phyloP scores from a whole-genome alignment of 2,113 vertebrate species.

The Leucopternis melanops region DNA sequence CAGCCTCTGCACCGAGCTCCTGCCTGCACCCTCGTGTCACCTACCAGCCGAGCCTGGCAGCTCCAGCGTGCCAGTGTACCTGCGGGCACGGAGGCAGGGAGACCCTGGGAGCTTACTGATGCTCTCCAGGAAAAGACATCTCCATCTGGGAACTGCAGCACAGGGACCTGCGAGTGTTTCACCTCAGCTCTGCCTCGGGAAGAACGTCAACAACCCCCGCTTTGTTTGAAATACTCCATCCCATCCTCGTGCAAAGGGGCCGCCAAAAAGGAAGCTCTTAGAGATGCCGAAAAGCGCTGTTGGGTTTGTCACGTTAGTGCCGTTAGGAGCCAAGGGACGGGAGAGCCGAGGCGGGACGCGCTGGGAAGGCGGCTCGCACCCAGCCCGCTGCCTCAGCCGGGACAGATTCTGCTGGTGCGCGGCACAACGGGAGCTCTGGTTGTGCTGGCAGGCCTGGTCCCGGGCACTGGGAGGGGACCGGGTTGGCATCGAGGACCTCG shows the following conservation, averaged over 20 bases:
- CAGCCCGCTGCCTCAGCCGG: background rate
- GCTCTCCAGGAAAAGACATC: background rate
- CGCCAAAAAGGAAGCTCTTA: background rate
- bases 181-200: background rate
- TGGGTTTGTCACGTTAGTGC: accelerated
- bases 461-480: background rate
- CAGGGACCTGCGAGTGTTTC: background rate
- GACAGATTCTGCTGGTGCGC: accelerated
- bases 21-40: background rate
- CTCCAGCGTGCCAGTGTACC: background rate
- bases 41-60: background rate
- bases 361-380: background rate
- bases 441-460: background rate
- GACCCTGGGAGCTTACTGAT: accelerated
- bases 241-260: background rate
- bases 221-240: background rate
- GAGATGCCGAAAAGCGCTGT: background rate
- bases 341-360: background rate
- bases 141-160: background rate
- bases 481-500: background rate
- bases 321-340: accelerated
- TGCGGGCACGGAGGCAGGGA: accelerated
- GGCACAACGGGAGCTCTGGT: accelerated
- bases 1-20: background rate
- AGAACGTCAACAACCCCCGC: background rate